Conservation (phyloP, 2,113 vertebrate species). For the Poeciliopsis occidentalis region DNA sequence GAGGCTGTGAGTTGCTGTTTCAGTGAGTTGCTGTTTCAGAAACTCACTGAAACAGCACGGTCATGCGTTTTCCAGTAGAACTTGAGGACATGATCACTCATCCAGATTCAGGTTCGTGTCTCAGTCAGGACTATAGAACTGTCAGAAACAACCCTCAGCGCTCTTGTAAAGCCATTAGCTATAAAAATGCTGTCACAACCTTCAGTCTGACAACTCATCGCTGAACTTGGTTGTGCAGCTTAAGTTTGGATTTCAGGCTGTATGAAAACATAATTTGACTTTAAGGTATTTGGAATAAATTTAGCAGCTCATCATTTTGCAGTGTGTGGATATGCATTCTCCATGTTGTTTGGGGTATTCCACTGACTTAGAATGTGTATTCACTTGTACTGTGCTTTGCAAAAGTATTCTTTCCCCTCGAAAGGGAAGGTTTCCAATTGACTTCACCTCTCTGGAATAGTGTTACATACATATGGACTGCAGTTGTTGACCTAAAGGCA, state of each 20-base stretch:
- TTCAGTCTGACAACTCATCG: not conserved
- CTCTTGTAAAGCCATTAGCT: conserved; percentile 1
- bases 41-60: not conserved
- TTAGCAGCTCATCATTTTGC: not conserved
- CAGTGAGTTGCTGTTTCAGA: too few species aligned
- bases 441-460: not conserved
- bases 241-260: not conserved
- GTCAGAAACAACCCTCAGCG: not conserved
- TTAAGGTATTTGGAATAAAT: not conserved
- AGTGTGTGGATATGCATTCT: not conserved
- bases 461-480: not conserved
- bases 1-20: too few species aligned
- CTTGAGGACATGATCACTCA: not conserved
- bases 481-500: not conserved
- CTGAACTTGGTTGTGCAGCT: not conserved
- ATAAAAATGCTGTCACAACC: not conserved
- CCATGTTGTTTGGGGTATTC: not conserved
- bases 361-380: not conserved
- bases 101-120: not conserved
- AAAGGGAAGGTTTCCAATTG: not conserved
- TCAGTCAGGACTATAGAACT: not conserved
- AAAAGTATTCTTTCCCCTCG: not conserved
- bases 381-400: not conserved
- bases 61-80: not conserved
- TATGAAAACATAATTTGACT: not conserved